A percentile compares a stretch with the other conserved stretches of the same genome.
Conservation (phyloP, 2,888 invertebrate genomes). For the Euclidia mi region DNA sequence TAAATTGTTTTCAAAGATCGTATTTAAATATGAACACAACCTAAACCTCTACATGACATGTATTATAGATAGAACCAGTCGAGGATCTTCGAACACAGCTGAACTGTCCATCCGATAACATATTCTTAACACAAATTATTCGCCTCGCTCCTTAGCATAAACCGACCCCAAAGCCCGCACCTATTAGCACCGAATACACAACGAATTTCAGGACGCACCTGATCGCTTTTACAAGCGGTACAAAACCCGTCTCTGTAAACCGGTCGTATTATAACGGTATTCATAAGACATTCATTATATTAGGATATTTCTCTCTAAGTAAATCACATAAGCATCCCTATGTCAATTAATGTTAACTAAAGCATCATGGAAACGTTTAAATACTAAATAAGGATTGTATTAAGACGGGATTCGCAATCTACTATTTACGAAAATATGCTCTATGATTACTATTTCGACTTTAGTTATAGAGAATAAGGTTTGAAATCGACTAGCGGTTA, state of each 20-base stretch:
- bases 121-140: too few relatives aligned
- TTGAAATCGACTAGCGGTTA: constrained; percentile 17
- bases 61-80: too few relatives aligned
- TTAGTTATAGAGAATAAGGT: neutral
- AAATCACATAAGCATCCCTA: constrained; percentile 21
- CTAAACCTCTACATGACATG: too few relatives aligned
- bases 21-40: too few relatives aligned
- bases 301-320: constrained; percentile 3
- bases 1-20: too few relatives aligned
- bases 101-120: too few relatives aligned
- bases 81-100: too few relatives aligned
- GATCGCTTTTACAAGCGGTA: neutral
- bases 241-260: neutral
- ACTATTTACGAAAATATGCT: constrained; percentile 26
- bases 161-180: too few relatives aligned
- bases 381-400: constrained; percentile 52
- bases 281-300: constrained; percentile 38
- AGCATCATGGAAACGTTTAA: constrained; percentile 46
- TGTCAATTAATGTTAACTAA: constrained; percentile 49
- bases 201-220: too few relatives aligned
- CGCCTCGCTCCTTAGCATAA: too few relatives aligned
- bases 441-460: constrained; percentile 10
- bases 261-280: constrained; percentile 17
- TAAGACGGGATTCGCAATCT: constrained; percentile 33
- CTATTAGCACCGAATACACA: too few relatives aligned